Percentiles rank a stretch among this genome's conserved stretches.
Conservation (phyloP, 2,113 vertebrate genomes). For the Taurulus bubalis region DNA sequence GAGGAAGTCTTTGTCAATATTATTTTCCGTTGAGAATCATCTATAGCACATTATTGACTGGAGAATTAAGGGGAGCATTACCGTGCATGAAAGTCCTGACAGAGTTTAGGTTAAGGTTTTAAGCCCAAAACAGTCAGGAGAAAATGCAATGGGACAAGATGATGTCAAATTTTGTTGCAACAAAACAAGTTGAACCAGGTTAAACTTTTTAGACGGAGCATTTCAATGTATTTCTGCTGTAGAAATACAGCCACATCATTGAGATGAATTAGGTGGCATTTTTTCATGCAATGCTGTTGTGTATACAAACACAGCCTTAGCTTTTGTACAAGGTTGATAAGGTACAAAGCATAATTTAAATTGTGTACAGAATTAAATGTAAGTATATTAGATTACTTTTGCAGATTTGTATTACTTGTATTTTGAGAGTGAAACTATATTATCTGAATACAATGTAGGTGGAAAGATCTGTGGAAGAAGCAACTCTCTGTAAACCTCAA, state of each 20-base stretch:
- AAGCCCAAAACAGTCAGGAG: background rate
- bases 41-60: background rate
- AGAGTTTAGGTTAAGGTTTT: background rate
- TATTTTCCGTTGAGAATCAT: background rate
- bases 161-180: background rate
- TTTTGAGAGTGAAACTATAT: background rate
- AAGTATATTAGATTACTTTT: background rate
- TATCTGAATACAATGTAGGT: background rate
- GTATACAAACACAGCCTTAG: background rate
- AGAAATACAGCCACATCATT: background rate
- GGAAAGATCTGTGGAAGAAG: background rate
- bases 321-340: background rate
- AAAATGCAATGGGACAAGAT: background rate
- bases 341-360: background rate
- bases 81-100: background rate
- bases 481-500: background rate
- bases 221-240: background rate
- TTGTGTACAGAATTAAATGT: background rate
- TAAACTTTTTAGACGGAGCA: background rate
- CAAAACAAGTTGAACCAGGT: background rate
- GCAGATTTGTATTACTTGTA: background rate
- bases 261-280: background rate
- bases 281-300: background rate
- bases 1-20: background rate
- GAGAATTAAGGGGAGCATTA: background rate